A percentile compares a stretch with the other conserved stretches of the same genome.
phyloP scores from a whole-genome alignment of 2,797 vertebrate genomes.

The Glyptemys insculpta region DNA sequence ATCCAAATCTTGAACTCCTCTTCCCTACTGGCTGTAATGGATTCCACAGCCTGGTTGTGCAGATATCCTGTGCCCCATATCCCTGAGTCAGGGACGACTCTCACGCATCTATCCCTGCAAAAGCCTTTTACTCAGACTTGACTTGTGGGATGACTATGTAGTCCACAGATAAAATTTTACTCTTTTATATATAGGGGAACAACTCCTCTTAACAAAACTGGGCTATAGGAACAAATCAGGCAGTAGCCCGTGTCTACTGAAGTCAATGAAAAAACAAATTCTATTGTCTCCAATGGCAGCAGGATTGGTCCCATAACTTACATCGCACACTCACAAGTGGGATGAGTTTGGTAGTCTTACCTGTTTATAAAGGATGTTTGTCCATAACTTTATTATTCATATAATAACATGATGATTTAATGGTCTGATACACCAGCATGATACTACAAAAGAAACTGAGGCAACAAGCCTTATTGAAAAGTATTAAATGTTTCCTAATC shows the following conservation, averaged over 20 bases:
- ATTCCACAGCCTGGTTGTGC: neutral
- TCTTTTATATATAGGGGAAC: neutral
- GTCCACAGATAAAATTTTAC: neutral
- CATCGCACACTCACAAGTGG: neutral
- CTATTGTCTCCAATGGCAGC: neutral
- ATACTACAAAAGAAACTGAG: neutral
- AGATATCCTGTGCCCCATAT: neutral
- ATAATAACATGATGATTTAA: neutral
- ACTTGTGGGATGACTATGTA: neutral
- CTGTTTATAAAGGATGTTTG: neutral
- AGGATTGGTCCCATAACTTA: neutral
- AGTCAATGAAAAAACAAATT: neutral
- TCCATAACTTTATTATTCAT: neutral
- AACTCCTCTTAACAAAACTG: neutral
- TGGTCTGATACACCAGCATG: neutral
- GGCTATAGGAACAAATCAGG: neutral
- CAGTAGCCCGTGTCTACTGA: neutral
- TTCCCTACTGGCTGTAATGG: rapidly evolving
- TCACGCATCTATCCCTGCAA: neutral
- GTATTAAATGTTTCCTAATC: neutral
- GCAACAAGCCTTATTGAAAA: neutral
- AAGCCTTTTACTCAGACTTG: neutral
- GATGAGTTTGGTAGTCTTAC: neutral
- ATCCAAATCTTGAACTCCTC: neutral
- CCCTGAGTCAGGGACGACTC: rapidly evolving